Evolutionary conservation across 2,797 vertebrate genomes (phyloP), one percentile per base, ranked within the genome.

Genomic region (Tapirus indicus): DNA sequence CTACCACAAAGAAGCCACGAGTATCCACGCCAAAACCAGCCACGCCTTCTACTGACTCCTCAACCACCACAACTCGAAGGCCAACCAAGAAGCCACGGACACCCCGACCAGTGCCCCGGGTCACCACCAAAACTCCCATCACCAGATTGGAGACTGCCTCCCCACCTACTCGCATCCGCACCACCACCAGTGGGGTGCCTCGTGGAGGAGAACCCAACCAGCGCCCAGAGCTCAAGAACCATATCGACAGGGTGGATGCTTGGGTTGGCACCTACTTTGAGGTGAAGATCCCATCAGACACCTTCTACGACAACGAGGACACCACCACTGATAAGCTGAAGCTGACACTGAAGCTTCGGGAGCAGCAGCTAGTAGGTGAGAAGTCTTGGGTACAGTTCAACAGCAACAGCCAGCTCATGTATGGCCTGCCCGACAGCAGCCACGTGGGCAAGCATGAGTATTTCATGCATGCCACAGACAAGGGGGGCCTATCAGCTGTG

Each of bases 251-350:
- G 97, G 99, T 99, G 0, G 99, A 99, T 0, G 99, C 99, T 0
- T 99, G 99, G 99, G 99, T 99, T 11, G 99, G 99, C 77, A 99
- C 99, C 0, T 99, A 99, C 97, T 99, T 99, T 1, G 99, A 99
- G 97, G 99, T 99, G 41, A 99, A 99, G 98, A 99, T 99, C 97
- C 99, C 99, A 0, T 99, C 99, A 0, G 99, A 99, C 97, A 99
- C 99, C 0, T 99, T 99, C 98, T 99, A 99, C 0, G 99, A 99
- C 98, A 98, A 97, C 38, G 99, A 99, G 79, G 99, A 99, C 58
- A 99, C 99, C 60, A 99, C 99, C 21, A 99, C 99, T 0, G 99
- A 99, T 98, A 99, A 99, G 95, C 98, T 99, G 78, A 99, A 99
- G 97, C 98, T 99, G 95, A 99, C 99, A 35, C 97, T 99, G 98